Evolutionary conservation across 2,113 vertebrate genomes (phyloP), one percentile per base, ranked within the genome.

Genomic region (Telmatochromis brachygnathus): DNA sequence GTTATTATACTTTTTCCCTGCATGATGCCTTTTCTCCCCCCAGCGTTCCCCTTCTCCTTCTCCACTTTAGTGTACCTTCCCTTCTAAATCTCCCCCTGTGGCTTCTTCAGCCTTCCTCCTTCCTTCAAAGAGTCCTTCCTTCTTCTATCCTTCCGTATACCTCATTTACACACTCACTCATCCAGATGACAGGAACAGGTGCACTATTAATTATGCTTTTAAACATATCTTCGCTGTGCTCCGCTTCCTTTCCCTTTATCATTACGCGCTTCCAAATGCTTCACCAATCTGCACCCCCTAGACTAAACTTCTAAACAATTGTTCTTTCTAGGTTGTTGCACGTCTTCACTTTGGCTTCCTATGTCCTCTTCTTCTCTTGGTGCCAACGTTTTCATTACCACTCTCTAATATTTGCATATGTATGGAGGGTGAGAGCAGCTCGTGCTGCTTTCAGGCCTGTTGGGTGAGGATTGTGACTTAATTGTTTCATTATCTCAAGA

Each of bases 161-260:
- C 89, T 90, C 88, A 88, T 90, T 92, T 91, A 89, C 86, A n/a
- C 88, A 65, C 85, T 89, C 82, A 86, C 91, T 93, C 91, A 88
- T 92, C 86, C 92, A 92, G 91, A 89, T 91, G 90, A 94, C 91
- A 90, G 90, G 88, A 94, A 87, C 94, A 95, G 93, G 92, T 94
- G 94, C 84, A 84, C 88, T 91, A 94, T 95, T 94, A 94, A 95
- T 94, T 94, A 94, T 93, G 91, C 90, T 90, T 91, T 89, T 90
- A 92, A 85, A 89, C 84, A 85, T 70, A 90, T 87, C 87, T 86
- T 90, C 58, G 70, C 79, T 26, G 77, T 42, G 83, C 83, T 89
- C 84, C 42, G 45, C 85, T 87, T 90, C 88, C 70, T 39, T 82
- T 68, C 84, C 87, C 55, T 55, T 84, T 51, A 77, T 88, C 86